Conservation (phyloP, 1,140 invertebrate species). For the Babylonia areolata region DNA sequence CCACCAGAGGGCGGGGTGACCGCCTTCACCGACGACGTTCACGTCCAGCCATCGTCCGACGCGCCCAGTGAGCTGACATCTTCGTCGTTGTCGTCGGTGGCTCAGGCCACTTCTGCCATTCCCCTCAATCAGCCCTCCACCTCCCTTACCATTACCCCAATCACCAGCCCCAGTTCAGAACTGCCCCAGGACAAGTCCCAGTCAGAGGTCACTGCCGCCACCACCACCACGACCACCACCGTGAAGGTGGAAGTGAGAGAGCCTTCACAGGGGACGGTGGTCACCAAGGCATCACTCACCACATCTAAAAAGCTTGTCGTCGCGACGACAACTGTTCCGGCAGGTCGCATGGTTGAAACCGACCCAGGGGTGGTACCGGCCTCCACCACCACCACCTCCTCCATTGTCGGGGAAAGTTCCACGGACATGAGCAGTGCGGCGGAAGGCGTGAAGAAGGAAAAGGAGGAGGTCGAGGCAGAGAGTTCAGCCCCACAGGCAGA, state of each 20-base stretch:
- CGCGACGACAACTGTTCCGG: no score
- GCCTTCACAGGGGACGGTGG: no score
- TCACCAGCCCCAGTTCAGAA: no score
- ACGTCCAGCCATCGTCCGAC: conserved; percentile 2
- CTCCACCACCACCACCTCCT: neutral
- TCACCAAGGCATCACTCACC: neutral
- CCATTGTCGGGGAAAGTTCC: neutral
- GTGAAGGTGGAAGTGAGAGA: no score
- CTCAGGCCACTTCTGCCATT: neutral
- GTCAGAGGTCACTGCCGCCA: no score
- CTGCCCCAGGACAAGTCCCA: no score
- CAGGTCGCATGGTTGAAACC: neutral
- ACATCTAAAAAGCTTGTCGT: neutral
- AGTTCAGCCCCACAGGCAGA: neutral
- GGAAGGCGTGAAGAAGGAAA: neutral
- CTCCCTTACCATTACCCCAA: no score
- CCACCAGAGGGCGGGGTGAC: neutral
- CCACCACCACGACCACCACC: no score
- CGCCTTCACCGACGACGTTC: neutral
- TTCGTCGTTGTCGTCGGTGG: neutral
- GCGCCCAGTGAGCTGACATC: neutral
- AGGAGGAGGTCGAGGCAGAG: neutral
- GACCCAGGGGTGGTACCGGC: neutral
- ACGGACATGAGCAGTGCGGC: neutral
- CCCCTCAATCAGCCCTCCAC: neutral